Percentiles rank a stretch among this genome's conserved stretches.
Evolutionary conservation across 2,797 vertebrate species (phyloP).

Genomic region (Taeniopygia guttata): DNA sequence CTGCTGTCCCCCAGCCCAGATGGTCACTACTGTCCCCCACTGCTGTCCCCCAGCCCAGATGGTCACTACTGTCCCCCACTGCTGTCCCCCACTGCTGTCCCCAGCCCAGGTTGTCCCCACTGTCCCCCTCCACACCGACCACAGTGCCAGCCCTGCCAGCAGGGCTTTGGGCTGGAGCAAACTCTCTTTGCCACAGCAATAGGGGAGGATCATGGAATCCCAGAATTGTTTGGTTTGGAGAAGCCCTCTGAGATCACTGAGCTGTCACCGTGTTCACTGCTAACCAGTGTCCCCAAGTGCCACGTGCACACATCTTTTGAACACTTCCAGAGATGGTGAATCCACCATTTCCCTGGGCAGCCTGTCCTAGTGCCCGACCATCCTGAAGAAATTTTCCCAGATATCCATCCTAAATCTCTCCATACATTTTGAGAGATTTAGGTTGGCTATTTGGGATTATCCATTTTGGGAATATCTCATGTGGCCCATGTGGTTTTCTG

Average conservation of each 20-base stretch:
- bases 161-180: neutral
- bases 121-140: neutral
- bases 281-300: neutral
- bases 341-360: neutral
- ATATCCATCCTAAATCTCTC: no score
- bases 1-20: no score
- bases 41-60: fast-evolving
- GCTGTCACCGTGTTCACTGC: fast-evolving
- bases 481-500: fast-evolving
- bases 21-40: neutral
- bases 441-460: no score
- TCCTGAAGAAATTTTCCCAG: neutral
- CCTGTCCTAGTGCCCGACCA: neutral
- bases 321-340: neutral
- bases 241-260: neutral
- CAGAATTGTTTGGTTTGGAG: neutral
- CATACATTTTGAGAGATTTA: neutral
- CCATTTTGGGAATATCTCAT: no score
- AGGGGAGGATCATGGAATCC: neutral
- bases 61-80: neutral
- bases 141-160: neutral
- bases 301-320: neutral
- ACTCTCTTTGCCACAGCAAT: neutral
- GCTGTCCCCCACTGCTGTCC: no score
- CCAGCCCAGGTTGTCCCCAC: no score